Evolutionary conservation across 1,140 invertebrate species (phyloP).

Genomic region (Drosophila lacertosa): DNA sequence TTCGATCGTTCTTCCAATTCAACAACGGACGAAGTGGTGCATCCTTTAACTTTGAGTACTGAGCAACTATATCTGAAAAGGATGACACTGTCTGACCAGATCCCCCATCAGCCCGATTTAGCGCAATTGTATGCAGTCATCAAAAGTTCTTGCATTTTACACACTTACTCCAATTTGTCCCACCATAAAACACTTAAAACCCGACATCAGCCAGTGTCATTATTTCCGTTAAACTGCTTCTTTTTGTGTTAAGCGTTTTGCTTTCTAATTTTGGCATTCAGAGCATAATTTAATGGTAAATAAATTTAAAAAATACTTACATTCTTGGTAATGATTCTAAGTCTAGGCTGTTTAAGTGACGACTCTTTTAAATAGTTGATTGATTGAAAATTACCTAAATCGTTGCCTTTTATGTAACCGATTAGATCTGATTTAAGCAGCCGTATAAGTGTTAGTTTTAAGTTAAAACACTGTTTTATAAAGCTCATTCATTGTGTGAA

Average conservation of each 20-base stretch:
- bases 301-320: constrained; percentile 26
- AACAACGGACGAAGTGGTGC: constrained; percentile 49
- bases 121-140: constrained; percentile 23
- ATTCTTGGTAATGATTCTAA: constrained; percentile 5
- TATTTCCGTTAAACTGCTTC: background rate
- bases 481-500: background rate
- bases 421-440: constrained; percentile 13
- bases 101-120: background rate
- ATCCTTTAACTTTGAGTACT: constrained; percentile 79
- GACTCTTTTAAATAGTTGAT: background rate
- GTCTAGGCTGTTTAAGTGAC: background rate
- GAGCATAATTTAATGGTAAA: constrained; percentile 8
- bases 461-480: background rate
- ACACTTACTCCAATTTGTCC: constrained; percentile 13
- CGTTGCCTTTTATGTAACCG: constrained; percentile 16
- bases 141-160: constrained; percentile 35
- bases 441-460: background rate
- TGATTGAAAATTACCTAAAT: background rate
- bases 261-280: constrained; percentile 2
- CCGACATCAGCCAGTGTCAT: constrained; percentile 9
- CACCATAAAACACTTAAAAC: constrained; percentile 5
- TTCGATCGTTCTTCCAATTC: constrained; percentile 80
- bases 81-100: background rate
- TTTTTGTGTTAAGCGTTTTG: constrained; percentile 2
- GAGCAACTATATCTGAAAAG: constrained; percentile 20